Evolutionary conservation across 2,888 invertebrate species (phyloP), one percentile per base, ranked within the genome.

Genomic region (Chymomyza fuscimana): DNA sequence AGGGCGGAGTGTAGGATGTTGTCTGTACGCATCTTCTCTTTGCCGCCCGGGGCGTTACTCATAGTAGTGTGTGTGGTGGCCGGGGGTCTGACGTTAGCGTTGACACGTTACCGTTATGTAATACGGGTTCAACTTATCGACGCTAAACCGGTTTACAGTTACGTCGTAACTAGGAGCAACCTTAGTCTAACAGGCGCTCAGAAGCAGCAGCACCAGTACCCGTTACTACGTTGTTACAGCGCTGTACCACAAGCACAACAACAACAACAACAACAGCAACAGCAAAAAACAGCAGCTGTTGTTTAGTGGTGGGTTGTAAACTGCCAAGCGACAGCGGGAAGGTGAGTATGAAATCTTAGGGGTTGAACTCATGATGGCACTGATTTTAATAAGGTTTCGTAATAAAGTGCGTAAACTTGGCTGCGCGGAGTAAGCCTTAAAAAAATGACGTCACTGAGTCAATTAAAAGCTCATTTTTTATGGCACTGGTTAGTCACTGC

Each of bases 141-240:
- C 61, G 50, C 56, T 62, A 74, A 82, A 84, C 82, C 84, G 84
- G 84, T 83, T 91, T 86, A 84, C 91, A 91, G 83, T 91, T 91
- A 91, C 91, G 91, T 90, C 92, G 91, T 91, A 92, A 91, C 91
- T 92, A 89, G 86, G 87, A 88, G 86, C 92, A 92, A 90, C 91
- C 91, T 91, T 91, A 91, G 88, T 46, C 71, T 70, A 87, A 46
- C 84, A 89, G 91, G 92, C 83, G 80, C 80, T 51, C 91, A 91
- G 87, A 56, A 69, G 2, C 0, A 50, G 19, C 16, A 72, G 59
- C 63, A 63, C 69, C 71, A 66, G 9, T 70, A 36, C 36, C 51
- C 68, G 75, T 90, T 91, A 91, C 90, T 91, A 89, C 87, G 87
- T 79, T 67, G 79, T 91, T 89, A 90, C 90, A 89, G 76, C 79